Conservation (phyloP, 1,140 invertebrate genomes). For the Drosophila takahashii region DNA sequence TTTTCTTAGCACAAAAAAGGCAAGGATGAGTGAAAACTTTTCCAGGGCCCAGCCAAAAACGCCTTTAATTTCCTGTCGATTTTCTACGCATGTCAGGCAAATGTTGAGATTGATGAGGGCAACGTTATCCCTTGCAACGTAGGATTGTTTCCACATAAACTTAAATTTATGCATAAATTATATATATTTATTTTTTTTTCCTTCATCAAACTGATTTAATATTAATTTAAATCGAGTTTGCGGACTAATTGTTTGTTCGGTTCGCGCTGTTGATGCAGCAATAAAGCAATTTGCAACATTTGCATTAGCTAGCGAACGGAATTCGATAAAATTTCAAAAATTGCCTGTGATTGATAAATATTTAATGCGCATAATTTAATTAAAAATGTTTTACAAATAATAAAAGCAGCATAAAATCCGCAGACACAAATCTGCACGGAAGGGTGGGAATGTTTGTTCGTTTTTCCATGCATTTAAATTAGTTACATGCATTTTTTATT, state of each 20-base stretch:
- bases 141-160: slow-evolving; percentile 13
- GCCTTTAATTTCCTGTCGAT: slow-evolving; percentile 28
- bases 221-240: slow-evolving; percentile 34
- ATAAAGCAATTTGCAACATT: slow-evolving; percentile 66
- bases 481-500: slow-evolving; percentile 69
- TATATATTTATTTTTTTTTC: slow-evolving; percentile 5
- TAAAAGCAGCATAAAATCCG: slow-evolving; percentile 52
- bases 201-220: slow-evolving; percentile 14
- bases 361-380: slow-evolving; percentile 76
- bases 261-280: slow-evolving; percentile 15
- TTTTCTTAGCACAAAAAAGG: slow-evolving; percentile 42
- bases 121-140: neutral
- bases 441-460: slow-evolving; percentile 10
- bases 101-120: slow-evolving; percentile 56
- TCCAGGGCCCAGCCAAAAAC: neutral
- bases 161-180: slow-evolving; percentile 16
- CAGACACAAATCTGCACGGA: slow-evolving; percentile 1
- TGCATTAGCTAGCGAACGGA: slow-evolving; percentile 9
- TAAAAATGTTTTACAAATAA: slow-evolving; percentile 53
- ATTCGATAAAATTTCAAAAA: slow-evolving; percentile 23
- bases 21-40: slow-evolving; percentile 36
- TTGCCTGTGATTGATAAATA: slow-evolving; percentile 48
- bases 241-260: slow-evolving; percentile 48
- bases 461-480: slow-evolving; percentile 74
- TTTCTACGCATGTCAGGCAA: slow-evolving; percentile 44